Percentiles rank a stretch among this genome's conserved stretches.
phyloP scores from a whole-genome alignment of 2,888 invertebrate genomes.

The Rhodophaea formosa region DNA sequence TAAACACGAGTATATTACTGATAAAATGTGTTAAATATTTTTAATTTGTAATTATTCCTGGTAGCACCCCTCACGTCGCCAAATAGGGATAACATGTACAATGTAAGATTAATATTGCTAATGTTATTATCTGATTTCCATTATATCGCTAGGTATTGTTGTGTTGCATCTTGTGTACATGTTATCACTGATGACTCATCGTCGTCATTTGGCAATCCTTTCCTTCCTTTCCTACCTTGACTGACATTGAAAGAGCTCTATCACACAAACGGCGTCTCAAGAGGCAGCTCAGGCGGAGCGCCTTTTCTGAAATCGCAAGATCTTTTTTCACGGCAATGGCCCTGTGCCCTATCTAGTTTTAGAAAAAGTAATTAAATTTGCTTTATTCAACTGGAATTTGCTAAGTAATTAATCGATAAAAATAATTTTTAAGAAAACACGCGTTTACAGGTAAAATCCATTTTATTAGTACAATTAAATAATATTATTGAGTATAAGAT shows the following conservation, averaged over 20 bases:
- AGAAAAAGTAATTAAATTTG: no score
- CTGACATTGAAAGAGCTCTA: slow-evolving; percentile 4
- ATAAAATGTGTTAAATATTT: slow-evolving; percentile 77
- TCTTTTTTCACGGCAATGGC: no score
- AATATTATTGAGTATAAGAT: slow-evolving; percentile 20
- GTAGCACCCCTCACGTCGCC: slow-evolving; percentile 81
- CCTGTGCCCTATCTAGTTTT: no score
- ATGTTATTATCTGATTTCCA: slow-evolving; percentile 13
- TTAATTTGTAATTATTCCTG: slow-evolving; percentile 82
- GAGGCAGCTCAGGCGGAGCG: no score
- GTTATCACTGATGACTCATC: slow-evolving; percentile 63
- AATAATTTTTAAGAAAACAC: not conserved
- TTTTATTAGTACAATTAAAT: slow-evolving; percentile 17
- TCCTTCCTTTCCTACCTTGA: slow-evolving; percentile 49
- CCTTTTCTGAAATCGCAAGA: no score
- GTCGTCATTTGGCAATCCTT: slow-evolving; percentile 65
- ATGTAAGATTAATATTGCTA: slow-evolving; percentile 25
- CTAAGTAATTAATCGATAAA: not conserved
- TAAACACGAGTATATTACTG: slow-evolving; percentile 82
- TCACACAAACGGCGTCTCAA: no score
- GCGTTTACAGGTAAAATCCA: slow-evolving; percentile 5
- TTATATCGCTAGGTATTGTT: slow-evolving; percentile 16
- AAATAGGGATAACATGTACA: slow-evolving; percentile 80
- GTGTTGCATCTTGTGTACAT: slow-evolving; percentile 55
- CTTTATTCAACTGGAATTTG: no score